phyloP scores from a whole-genome alignment of 2,797 vertebrate species.

The Sardinella longiceps region DNA sequence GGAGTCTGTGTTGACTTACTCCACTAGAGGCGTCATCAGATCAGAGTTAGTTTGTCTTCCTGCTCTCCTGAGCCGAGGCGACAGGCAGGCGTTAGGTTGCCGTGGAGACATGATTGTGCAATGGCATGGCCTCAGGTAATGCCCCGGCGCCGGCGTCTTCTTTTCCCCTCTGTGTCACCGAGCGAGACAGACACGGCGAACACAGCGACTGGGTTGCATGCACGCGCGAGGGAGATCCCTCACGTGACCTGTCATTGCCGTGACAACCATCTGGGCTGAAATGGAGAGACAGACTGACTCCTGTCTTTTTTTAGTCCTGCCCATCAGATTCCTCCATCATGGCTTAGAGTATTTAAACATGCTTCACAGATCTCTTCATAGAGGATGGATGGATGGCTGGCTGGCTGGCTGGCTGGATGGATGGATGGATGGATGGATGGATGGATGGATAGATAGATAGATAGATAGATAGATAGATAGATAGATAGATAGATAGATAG shows the following conservation, averaged over 20 bases:
- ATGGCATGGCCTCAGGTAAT: neutral
- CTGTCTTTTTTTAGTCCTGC: neutral
- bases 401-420: too few species aligned
- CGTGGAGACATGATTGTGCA: neutral
- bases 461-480: too few species aligned
- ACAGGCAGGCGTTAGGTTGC: neutral
- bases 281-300: neutral
- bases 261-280: neutral
- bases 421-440: too few species aligned
- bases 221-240: neutral
- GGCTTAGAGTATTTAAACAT: neutral
- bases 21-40: neutral
- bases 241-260: neutral
- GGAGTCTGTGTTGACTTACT: too few species aligned
- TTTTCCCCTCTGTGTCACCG: neutral
- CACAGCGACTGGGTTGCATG: too few species aligned
- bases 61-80: neutral
- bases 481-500: too few species aligned
- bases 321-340: neutral
- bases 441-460: too few species aligned
- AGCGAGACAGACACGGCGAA: neutral
- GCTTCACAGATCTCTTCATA: neutral
- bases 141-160: neutral
- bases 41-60: neutral
- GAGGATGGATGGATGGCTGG: neutral